Evolutionary conservation across 2,888 invertebrate species (phyloP), one percentile per base, ranked within the genome.

Genomic region (Norana najaformis): DNA sequence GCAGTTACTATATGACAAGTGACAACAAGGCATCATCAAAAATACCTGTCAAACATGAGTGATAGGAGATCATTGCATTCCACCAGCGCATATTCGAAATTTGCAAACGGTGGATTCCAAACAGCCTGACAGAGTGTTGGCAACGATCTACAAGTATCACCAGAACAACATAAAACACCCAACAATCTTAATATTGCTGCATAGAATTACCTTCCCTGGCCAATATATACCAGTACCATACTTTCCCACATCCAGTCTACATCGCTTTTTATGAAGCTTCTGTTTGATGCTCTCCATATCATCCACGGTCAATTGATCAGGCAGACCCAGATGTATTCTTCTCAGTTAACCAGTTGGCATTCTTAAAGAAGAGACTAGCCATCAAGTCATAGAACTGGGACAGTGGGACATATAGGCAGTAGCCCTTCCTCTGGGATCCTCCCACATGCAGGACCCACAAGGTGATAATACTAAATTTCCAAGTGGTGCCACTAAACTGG

Each of bases 41-140:
- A 89, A 90, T 91, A 94, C 94, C 93, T 94, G 89, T 94, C 94
- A 93, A 93, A 94, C 13, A 93, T 91, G 16, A 94, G 88, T 36
- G 93, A 92, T 83, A 94, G 89, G 36, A 93, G 92, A 91, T 94
- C 94, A 83, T 92, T 93, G 91, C 93, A 93, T 90, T 93, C 93
- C 3, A 93, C 93, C 90, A 91, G 34, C 0, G 69, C 69, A 34
- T 83, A 30, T 88, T 91, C 90, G 83, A 94, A 94, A 16, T 95
- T 92, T 91, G 96, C 95, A 1, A 95, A 95, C 93, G 96, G 96
- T 88, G 95, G 95, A 93, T 96, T 96, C 96, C 96, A 97, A n/a
- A 95, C 94, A 91, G 96, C 95, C 92, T 95, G 95, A 53, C 95
- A 93, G 38, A 96, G 94, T 11, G 96, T 95, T 18, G 96, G 96